phyloP scores from a whole-genome alignment of 2,797 vertebrate genomes.

The Prionace glauca region DNA sequence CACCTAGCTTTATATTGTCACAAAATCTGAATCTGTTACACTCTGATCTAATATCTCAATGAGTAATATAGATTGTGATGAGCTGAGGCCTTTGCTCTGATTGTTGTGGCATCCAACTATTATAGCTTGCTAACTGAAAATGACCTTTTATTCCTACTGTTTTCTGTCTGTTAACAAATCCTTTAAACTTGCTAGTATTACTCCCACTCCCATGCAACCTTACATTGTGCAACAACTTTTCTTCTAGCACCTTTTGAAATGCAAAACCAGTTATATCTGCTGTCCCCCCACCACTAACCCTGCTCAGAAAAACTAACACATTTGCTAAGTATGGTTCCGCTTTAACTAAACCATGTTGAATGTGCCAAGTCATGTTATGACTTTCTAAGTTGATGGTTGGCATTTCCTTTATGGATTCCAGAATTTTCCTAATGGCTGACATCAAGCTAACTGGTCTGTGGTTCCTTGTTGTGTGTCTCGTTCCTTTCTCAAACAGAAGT shows the following conservation, averaged over 20 bases:
- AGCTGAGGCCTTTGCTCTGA: not conserved
- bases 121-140: not conserved
- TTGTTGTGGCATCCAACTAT: not conserved
- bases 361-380: not conserved
- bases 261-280: not conserved
- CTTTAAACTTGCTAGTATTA: not conserved
- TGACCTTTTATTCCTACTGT: not conserved
- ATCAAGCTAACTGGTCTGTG: not conserved
- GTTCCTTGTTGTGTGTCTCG: not conserved
- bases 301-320: not conserved
- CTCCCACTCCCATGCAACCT: not conserved
- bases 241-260: not conserved
- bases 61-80: not conserved
- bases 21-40: too few species aligned
- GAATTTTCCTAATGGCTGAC: not conserved
- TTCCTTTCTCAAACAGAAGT: too few species aligned
- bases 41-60: too few species aligned
- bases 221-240: not conserved
- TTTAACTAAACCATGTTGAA: not conserved
- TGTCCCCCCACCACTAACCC: not conserved
- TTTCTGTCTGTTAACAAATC: not conserved
- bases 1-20: too few species aligned
- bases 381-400: not conserved
- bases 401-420: not conserved
- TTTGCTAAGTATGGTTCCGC: not conserved